Conservation (phyloP, 2,888 invertebrate genomes). For the Creontiades dilutus region DNA sequence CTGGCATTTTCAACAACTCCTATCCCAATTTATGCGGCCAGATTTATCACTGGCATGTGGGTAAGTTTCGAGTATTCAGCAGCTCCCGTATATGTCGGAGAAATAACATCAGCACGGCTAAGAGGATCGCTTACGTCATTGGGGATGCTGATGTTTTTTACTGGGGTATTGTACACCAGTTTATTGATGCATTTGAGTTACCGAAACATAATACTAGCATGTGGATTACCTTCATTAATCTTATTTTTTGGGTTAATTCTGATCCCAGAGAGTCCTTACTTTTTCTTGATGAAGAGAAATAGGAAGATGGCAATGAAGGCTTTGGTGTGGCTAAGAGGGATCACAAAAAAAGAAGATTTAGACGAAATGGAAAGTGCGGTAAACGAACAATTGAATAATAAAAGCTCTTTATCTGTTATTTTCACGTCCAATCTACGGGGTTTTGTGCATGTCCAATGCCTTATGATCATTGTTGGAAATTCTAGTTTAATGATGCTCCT, state of each 20-base stretch:
- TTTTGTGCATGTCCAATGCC: constrained; percentile 72
- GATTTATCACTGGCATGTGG: constrained; percentile 75
- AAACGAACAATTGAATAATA: constrained; percentile 72
- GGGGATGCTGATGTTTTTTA: constrained; percentile 75
- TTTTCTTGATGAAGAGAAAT: constrained; percentile 81
- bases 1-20: constrained; percentile 70
- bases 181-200: constrained; percentile 77
- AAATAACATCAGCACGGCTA: constrained; percentile 75
- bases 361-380: constrained; percentile 71
- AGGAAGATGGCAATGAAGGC: constrained; percentile 32
- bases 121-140: constrained; percentile 75
- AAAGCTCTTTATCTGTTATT: constrained; percentile 70
- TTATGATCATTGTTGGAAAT: constrained; percentile 71
- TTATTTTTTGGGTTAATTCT: constrained; percentile 80
- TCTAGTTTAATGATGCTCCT: constrained; percentile 75
- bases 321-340: constrained; percentile 71
- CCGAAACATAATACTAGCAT: constrained; percentile 78
- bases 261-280: constrained; percentile 84
- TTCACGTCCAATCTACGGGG: constrained; percentile 73
- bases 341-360: constrained; percentile 54
- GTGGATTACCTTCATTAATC: constrained; percentile 79
- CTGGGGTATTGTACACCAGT: constrained; percentile 75
- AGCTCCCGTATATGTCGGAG: constrained; percentile 76
- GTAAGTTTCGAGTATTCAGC: constrained; percentile 76
- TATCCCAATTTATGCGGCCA: constrained; percentile 73